Conservation (phyloP, 2,797 vertebrate species). For the Fratercula arctica region DNA sequence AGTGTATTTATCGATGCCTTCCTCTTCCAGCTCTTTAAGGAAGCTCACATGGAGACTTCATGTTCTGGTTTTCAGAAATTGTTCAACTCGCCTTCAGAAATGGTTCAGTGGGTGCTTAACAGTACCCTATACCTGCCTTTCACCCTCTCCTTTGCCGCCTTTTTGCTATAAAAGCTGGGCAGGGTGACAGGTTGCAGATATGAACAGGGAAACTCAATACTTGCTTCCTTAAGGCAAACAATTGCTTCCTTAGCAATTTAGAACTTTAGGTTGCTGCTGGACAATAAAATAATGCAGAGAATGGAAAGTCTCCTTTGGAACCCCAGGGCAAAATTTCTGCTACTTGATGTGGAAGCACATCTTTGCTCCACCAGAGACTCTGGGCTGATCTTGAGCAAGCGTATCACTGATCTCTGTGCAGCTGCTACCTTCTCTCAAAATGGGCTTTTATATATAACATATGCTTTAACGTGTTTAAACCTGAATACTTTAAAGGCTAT, state of each 20-base stretch:
- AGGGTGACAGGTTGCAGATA: neutral
- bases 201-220: neutral
- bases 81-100: neutral
- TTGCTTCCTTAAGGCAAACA: neutral
- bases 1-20: neutral
- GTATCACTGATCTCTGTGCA: neutral
- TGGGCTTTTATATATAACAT: neutral
- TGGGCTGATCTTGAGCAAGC: neutral
- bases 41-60: neutral
- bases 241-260: neutral
- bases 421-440: neutral
- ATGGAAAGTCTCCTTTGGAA: neutral
- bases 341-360: neutral
- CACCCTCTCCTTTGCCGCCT: neutral
- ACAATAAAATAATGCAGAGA: neutral
- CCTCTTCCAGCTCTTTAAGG: conserved; percentile 4
- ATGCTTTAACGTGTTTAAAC: neutral
- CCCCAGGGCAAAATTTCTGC: neutral
- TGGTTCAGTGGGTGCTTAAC: neutral
- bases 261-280: neutral
- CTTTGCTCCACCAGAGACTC: neutral
- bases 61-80: neutral
- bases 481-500: neutral
- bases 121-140: neutral
- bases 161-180: neutral